Evolutionary conservation across 2,113 vertebrate species (phyloP).

Genomic region (Petromus typicus): DNA sequence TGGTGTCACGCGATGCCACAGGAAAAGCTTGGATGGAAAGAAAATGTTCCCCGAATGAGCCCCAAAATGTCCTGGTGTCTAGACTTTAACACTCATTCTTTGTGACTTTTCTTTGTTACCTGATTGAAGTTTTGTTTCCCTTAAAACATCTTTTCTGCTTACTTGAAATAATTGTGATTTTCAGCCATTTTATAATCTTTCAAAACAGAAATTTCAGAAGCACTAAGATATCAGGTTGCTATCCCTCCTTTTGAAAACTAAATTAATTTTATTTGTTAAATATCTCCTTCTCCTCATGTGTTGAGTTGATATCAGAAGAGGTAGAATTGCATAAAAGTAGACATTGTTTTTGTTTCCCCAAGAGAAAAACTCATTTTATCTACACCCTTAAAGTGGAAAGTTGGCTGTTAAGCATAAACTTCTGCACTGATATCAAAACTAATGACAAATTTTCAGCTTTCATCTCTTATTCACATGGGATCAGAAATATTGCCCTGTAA

Average conservation of each 20-base stretch:
- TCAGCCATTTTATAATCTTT: background rate
- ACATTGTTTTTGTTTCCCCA: background rate
- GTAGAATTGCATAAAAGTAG: background rate
- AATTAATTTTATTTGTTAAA: background rate
- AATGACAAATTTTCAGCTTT: background rate
- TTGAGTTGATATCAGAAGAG: background rate
- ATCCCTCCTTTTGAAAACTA: background rate
- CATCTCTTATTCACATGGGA: background rate
- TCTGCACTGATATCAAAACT: background rate
- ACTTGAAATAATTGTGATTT: background rate
- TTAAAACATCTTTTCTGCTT: background rate
- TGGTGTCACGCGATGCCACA: no score
- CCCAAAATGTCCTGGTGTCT: background rate
- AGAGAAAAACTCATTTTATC: background rate
- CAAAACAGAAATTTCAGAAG: background rate
- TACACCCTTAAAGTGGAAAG: background rate
- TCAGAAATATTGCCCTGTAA: background rate
- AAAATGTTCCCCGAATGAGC: background rate
- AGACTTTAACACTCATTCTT: background rate
- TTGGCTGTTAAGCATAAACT: background rate
- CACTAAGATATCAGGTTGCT: background rate
- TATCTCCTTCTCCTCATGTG: background rate
- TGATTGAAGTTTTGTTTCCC: background rate
- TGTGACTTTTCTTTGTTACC: background rate
- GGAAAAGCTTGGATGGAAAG: background rate